phyloP scores from a whole-genome alignment of 2,888 invertebrate species.

The Lithophane ornitopus region DNA sequence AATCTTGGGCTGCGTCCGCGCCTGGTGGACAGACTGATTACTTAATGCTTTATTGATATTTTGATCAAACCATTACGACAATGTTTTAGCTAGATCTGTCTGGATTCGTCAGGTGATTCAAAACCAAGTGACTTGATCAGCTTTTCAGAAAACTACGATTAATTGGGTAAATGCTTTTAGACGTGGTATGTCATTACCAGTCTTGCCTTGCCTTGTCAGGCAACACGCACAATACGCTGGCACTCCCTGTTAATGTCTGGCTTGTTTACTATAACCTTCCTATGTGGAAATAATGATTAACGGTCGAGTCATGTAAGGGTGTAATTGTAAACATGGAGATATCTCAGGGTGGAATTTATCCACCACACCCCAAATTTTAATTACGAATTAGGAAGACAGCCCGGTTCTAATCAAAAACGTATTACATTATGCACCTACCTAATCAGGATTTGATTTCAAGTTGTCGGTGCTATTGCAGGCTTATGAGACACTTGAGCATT shows the following conservation, averaged over 20 bases:
- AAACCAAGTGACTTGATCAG: background rate
- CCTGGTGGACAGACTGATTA: too few species aligned
- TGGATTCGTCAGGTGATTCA: background rate
- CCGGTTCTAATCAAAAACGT: constrained; percentile 16
- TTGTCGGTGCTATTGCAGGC: background rate
- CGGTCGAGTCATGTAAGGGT: background rate
- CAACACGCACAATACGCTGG: background rate
- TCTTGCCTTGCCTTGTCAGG: background rate
- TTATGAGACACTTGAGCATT: background rate
- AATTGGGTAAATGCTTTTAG: constrained; percentile 17
- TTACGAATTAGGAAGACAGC: constrained; percentile 16
- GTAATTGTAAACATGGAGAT: background rate
- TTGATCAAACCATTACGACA: background rate
- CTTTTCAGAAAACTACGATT: background rate
- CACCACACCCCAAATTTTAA: background rate
- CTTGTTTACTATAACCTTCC: background rate
- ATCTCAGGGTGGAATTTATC: background rate
- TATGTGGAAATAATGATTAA: constrained; percentile 9
- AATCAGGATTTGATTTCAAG: background rate
- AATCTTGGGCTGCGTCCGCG: too few species aligned
- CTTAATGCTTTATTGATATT: background rate
- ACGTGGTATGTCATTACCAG: background rate
- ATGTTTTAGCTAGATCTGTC: background rate
- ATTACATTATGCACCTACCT: constrained; percentile 20
- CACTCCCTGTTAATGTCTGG: constrained; percentile 8